Base-by-base conservation (phyloP, 2,888 invertebrate genomes). In the Pristionchus mayeri region DNA sequence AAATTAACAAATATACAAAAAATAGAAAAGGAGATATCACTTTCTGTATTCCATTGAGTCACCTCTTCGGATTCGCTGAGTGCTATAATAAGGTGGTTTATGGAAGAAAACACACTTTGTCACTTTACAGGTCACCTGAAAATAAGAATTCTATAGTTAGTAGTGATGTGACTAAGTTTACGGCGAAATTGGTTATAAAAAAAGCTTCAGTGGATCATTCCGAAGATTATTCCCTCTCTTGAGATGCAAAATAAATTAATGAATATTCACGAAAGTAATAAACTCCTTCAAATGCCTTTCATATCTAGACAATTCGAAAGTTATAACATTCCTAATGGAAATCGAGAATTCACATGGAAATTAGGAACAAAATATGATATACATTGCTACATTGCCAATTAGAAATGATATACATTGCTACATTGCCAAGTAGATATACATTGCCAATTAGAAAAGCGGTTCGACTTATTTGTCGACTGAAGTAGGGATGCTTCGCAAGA, bases 251-350 rank as follows among this genome's bases (percentile, higher is more conserved):
- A 52, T 21, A 52, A 52, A 52, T 21, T 52, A 18, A 11, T 52
- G 13, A 52, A 52, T 18, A 18, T 52, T 4, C 21, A 18, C 21
- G 52, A 52, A 52, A 52, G 52, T 52, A 52, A 52, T 52, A 52
- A 52, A 52, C 21, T 52, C 13, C 18, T 52, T 18, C 52, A 52
- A 21, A 52, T 52, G 52, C 52, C 52, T 52, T 52, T 52, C 80
- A 88, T 88, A 34, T 88, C 88, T 48, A 52, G 88, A 86, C 89
- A 89, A 86, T 88, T 89, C 78, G 89, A 89, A 71, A 88, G 86
- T 76, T 89, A 89, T 89, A 89, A 87, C 54, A 89, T 89, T 83
- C 89, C 89, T 48, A 86, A 88, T 85, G 89, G 89, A 7, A 86
- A 87, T 86, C 37, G 87, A 85, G 89, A 89, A 78, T 89, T 89